phyloP scores from a whole-genome alignment of 2,888 invertebrate species.

The Pollenia amentaria region DNA sequence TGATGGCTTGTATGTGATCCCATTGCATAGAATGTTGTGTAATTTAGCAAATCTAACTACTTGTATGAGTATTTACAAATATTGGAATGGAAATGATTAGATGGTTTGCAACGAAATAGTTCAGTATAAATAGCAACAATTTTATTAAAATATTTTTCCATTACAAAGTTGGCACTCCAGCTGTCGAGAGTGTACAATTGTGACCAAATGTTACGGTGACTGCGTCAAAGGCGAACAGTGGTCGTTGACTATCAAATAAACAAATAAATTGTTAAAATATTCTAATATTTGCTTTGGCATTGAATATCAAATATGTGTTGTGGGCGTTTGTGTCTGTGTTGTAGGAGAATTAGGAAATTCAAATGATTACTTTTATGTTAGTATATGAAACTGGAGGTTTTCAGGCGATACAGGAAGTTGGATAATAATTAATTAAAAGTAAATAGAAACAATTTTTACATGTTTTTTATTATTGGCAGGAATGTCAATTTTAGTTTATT shows the following conservation, averaged over 20 bases:
- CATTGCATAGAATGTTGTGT: conserved; percentile 34
- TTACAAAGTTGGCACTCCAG: conserved; percentile 30
- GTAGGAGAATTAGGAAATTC: background rate
- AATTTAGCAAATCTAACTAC: conserved; percentile 32
- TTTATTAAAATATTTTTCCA: conserved; percentile 46
- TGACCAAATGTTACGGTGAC: conserved; percentile 29
- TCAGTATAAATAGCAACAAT: conserved; percentile 24
- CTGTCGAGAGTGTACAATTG: background rate
- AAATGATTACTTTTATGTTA: background rate
- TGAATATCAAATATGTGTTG: conserved; percentile 15
- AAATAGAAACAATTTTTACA: conserved; percentile 29
- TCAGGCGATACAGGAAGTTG: conserved; percentile 18
- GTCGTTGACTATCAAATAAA: conserved; percentile 25
- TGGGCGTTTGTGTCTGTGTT: background rate
- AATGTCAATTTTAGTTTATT: background rate
- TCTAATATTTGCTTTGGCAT: conserved; percentile 57
- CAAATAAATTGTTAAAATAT: conserved; percentile 48
- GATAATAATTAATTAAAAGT: conserved; percentile 51
- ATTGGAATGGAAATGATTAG: conserved; percentile 13
- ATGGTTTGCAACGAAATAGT: background rate
- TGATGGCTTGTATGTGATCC: conserved; percentile 27
- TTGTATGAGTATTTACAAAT: conserved; percentile 28
- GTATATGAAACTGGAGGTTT: background rate
- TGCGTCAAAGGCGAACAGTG: conserved; percentile 41
- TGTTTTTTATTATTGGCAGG: background rate